Conservation (phyloP, 2,113 vertebrate species). For the Percina caprodes region DNA sequence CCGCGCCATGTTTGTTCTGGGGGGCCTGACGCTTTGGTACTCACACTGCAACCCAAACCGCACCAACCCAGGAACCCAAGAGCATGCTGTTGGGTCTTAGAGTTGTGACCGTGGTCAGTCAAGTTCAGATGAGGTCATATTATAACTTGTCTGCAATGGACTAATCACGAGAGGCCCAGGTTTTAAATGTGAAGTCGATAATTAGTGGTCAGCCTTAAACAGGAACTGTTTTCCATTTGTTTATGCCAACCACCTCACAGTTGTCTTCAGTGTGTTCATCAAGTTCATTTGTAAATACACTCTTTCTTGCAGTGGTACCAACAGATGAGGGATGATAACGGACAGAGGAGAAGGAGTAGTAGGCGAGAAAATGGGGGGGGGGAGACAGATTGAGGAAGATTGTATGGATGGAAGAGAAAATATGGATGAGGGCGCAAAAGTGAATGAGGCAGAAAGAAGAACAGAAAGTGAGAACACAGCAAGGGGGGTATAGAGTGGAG, state of each 20-base stretch:
- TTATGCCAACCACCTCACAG: slow-evolving; percentile 17
- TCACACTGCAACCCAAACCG: slow-evolving; percentile 77
- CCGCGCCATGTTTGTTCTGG: slow-evolving; percentile 80
- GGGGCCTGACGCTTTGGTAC: slow-evolving; percentile 66
- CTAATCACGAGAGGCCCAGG: slow-evolving; percentile 17
- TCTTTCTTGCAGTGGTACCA: background rate
- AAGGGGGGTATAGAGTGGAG: slow-evolving; percentile 48
- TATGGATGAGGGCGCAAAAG: slow-evolving; percentile 37
- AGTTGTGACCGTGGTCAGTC: slow-evolving; percentile 67
- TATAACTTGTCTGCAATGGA: slow-evolving; percentile 25
- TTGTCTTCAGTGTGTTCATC: slow-evolving; percentile 31
- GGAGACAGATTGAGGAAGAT: slow-evolving; percentile 33
- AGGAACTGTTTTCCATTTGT: slow-evolving; percentile 39
- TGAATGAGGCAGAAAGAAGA: slow-evolving; percentile 69
- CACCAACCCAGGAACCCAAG: slow-evolving; percentile 66
- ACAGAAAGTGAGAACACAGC: slow-evolving; percentile 43
- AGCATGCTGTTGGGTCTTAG: slow-evolving; percentile 58
- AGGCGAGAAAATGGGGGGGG: slow-evolving; percentile 17
- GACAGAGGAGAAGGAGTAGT: background rate
- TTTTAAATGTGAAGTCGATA: slow-evolving; percentile 34
- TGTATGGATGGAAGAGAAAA: slow-evolving; percentile 38
- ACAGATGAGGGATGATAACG: background rate
- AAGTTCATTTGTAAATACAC: background rate
- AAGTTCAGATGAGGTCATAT: slow-evolving; percentile 70
- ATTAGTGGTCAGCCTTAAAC: slow-evolving; percentile 53